Evolutionary conservation across 2,113 vertebrate species (phyloP).

Genomic region (Corynorhinus townsendii): DNA sequence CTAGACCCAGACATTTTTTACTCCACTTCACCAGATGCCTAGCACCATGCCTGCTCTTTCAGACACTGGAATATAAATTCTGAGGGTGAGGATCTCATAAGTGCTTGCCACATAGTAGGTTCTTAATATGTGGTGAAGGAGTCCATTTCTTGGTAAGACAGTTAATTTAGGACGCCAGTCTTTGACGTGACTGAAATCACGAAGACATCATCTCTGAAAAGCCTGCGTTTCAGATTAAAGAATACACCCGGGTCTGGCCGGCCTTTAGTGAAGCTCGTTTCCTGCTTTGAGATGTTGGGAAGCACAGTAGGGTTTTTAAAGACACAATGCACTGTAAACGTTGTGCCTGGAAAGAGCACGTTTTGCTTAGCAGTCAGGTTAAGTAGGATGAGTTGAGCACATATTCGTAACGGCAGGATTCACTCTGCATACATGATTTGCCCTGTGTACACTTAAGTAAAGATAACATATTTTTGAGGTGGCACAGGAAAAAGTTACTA

Average conservation of each 20-base stretch:
- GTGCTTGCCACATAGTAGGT: background rate
- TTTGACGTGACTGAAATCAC: background rate
- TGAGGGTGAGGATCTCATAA: background rate
- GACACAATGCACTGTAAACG: background rate
- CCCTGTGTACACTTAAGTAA: background rate
- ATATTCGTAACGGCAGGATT: background rate
- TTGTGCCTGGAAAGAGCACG: background rate
- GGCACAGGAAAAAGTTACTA: background rate
- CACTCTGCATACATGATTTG: too few relatives aligned
- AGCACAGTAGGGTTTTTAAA: background rate
- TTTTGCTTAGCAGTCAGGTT: background rate
- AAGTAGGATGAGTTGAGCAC: too few relatives aligned
- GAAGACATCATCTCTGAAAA: background rate
- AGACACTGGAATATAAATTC: background rate
- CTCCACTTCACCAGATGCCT: background rate
- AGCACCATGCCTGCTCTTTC: background rate
- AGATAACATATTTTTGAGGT: background rate
- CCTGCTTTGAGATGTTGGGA: background rate
- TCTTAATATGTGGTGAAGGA: background rate
- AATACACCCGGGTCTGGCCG: background rate
- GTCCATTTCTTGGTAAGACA: background rate
- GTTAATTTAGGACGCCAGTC: background rate
- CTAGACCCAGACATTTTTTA: background rate
- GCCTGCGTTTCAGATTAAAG: background rate
- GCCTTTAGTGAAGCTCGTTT: background rate